Evolutionary conservation across 2,113 vertebrate genomes (phyloP).

Genomic region (Martes martes): DNA sequence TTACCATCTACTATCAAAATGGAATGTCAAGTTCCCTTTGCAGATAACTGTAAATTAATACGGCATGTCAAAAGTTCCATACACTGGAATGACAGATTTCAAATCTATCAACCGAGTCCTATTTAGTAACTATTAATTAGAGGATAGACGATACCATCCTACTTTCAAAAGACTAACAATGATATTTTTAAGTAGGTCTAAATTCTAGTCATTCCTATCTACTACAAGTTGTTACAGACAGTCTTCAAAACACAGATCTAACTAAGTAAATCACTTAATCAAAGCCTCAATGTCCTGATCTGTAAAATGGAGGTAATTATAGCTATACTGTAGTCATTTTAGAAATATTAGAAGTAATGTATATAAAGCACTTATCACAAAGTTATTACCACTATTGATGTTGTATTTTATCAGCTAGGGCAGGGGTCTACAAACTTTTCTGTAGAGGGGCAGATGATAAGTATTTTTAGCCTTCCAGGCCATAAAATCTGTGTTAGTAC

Average conservation of each 20-base stretch:
- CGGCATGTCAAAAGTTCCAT: accelerated
- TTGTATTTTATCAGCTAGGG: not conserved
- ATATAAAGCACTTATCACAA: not conserved
- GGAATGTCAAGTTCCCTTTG: not conserved
- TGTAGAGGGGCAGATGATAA: not conserved
- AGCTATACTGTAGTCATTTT: no score
- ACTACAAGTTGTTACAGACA: not conserved
- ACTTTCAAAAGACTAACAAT: not conserved
- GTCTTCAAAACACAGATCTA: not conserved
- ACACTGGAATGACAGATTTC: not conserved
- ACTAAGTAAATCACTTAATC: not conserved
- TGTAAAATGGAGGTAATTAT: not conserved
- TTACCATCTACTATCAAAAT: not conserved
- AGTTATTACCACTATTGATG: not conserved
- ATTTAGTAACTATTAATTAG: not conserved
- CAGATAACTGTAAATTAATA: accelerated
- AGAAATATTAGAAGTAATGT: not conserved
- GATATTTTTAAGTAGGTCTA: not conserved
- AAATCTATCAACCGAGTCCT: not conserved
- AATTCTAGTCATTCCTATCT: not conserved
- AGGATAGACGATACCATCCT: not conserved
- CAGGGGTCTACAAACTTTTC: not conserved
- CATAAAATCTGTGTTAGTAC: not conserved
- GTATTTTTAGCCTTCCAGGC: not conserved
- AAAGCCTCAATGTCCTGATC: not conserved